Evolutionary conservation across 2,797 vertebrate species (phyloP).

Genomic region (Meriones psammophilus): DNA sequence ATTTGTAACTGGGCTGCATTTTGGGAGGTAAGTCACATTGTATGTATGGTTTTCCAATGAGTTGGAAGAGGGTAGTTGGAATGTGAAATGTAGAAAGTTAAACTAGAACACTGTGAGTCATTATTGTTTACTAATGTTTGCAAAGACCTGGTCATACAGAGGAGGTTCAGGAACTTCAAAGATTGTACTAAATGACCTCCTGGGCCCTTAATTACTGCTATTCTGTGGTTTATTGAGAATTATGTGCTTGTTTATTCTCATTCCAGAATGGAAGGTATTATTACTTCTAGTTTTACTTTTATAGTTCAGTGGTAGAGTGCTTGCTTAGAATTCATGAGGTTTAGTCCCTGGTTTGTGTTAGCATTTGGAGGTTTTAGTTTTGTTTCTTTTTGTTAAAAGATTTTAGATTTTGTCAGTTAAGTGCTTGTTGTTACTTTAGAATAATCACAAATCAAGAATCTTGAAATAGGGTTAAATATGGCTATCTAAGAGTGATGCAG

Average conservation of each 20-base stretch:
- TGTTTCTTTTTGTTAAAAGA: neutral
- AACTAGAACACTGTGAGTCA: neutral
- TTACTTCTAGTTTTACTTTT: conserved; percentile 21
- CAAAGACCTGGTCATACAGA: conserved; percentile 7
- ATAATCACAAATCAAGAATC: conserved; percentile 27
- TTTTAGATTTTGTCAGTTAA: conserved; percentile 35
- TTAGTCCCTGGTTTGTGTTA: neutral
- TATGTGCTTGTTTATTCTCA: conserved; percentile 33
- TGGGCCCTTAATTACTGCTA: conserved; percentile 2
- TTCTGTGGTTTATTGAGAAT: conserved; percentile 63
- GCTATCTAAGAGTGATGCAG: neutral
- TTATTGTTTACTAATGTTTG: conserved; percentile 56
- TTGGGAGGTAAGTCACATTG: neutral
- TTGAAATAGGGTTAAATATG: conserved; percentile 28
- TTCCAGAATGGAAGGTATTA: neutral
- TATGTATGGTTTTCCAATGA: neutral
- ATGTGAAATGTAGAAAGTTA: conserved; percentile 23
- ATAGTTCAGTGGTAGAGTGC: neutral
- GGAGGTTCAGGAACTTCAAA: conserved; percentile 14
- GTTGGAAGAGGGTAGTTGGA: conserved; percentile 16
- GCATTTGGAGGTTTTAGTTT: neutral
- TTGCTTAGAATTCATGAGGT: neutral
- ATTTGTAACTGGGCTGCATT: conserved; percentile 28
- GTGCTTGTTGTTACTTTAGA: conserved; percentile 10
- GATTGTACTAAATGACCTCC: neutral